Base-by-base conservation (phyloP, 2,888 invertebrate species). In the Philereme vetulata region DNA sequence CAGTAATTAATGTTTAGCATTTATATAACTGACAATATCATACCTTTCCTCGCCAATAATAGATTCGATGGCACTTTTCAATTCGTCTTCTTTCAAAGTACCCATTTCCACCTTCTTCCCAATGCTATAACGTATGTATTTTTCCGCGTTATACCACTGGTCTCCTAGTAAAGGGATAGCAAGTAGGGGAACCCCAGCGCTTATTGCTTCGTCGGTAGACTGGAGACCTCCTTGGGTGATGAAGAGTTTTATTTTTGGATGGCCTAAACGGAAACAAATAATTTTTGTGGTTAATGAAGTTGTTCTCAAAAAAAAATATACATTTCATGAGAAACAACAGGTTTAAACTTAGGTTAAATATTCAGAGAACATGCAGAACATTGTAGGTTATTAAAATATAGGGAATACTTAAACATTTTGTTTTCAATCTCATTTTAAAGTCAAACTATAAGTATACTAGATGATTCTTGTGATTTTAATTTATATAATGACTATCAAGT, bases 91-190 rank as follows among this genome's bases (percentile, higher is more conserved):
- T 6, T 61, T 62, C 7, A 71, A n/a, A 0, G 65, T 62, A 0
- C 33, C 40, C 4, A 60, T 43, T 21, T 49, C 49, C 7, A 72
- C 35, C 5, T 61, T 58, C 1, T 64, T 40, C 1, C 71, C 73
- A 10, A 75, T 70, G 0, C 62, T 63, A n/a, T 66, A 51, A 5
- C 64, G 43, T 3, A 62, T 66, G 46, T 72, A 82, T 64, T 72
- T 80, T 59, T 74, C 77, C 0, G 78, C 80, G 60, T 87, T 88
- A 6, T 71, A 75, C 65, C 77, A 72, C 62, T 87, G 87, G 57
- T 90, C 88, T 2, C 72, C 79, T 11, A 80, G 59, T 61, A 86
- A 75, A 3, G 85, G 84, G 38, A 88, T 64, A 0, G 76, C 85
- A 10, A 87, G 67, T 1, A 87, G 60, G 4, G 86, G 86, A 0